Conservation (phyloP, 2,113 vertebrate species). For the Erinaceus europaeus region DNA sequence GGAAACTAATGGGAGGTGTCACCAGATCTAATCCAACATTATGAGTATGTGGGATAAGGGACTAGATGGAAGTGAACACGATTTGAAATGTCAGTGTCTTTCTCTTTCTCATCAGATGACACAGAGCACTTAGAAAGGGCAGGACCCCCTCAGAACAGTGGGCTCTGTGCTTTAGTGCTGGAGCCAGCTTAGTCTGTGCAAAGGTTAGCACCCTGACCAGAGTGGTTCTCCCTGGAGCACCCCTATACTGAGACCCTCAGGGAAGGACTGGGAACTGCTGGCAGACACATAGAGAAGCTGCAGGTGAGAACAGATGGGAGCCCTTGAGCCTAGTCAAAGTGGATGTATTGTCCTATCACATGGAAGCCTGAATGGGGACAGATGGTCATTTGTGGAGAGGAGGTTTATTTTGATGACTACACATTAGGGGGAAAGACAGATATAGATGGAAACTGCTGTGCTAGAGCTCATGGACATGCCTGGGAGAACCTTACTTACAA, state of each 20-base stretch:
- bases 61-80: background rate
- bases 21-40: background rate
- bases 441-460: background rate
- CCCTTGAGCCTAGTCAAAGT: background rate
- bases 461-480: background rate
- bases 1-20: background rate
- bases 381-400: fast-evolving
- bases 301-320: background rate
- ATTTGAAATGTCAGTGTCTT: background rate
- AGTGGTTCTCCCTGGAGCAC: background rate
- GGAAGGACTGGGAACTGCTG: no score
- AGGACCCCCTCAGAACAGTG: background rate
- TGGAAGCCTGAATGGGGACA: background rate
- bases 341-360: fast-evolving
- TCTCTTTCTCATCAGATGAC: background rate
- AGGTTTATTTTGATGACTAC: background rate
- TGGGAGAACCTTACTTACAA: background rate
- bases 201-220: fast-evolving
- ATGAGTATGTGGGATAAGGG: background rate
- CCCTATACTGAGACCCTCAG: background rate
- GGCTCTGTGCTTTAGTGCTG: fast-evolving
- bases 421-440: background rate
- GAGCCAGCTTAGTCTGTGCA: background rate
- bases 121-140: background rate
- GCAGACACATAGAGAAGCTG: background rate